Conservation (phyloP, 2,797 vertebrate genomes). For the Pseudotriccus pelzelni region DNA sequence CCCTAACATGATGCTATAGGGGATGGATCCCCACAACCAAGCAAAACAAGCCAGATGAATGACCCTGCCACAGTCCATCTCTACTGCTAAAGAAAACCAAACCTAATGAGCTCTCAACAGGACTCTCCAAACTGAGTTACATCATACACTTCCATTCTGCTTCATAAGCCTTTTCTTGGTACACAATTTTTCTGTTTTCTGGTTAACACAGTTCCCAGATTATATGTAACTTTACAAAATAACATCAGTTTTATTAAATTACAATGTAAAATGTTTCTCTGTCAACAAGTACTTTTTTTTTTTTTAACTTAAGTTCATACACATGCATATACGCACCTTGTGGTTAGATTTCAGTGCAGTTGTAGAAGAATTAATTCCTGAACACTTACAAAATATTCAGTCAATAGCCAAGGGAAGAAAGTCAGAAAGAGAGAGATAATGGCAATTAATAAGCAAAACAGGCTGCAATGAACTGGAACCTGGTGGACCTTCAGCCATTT, state of each 20-base stretch:
- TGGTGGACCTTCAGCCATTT: neutral
- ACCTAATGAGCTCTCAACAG: conserved; percentile 32
- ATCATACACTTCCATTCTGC: conserved; percentile 33
- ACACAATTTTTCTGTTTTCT: conserved; percentile 57
- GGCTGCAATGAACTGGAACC: neutral
- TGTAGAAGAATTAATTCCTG: neutral
- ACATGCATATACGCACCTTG: neutral
- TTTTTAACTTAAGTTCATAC: conserved; percentile 30
- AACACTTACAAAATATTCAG: neutral
- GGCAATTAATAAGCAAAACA: neutral
- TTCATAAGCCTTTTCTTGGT: conserved; percentile 45
- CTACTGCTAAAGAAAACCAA: neutral
- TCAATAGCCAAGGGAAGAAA: neutral
- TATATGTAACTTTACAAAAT: conserved; percentile 31
- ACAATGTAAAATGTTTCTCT: conserved; percentile 39
- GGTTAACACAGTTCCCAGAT: conserved; percentile 51
- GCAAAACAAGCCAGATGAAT: neutral
- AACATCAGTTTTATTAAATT: conserved; percentile 43
- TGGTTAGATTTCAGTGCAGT: conserved; percentile 37
- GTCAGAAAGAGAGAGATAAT: neutral
- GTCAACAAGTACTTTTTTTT: conserved; percentile 2
- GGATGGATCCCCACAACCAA: neutral
- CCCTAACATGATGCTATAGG: neutral
- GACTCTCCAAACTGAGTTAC: conserved; percentile 41
- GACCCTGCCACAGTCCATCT: neutral